Evolutionary conservation across 2,888 invertebrate genomes (phyloP).

Genomic region (Drosophila diplacantha): DNA sequence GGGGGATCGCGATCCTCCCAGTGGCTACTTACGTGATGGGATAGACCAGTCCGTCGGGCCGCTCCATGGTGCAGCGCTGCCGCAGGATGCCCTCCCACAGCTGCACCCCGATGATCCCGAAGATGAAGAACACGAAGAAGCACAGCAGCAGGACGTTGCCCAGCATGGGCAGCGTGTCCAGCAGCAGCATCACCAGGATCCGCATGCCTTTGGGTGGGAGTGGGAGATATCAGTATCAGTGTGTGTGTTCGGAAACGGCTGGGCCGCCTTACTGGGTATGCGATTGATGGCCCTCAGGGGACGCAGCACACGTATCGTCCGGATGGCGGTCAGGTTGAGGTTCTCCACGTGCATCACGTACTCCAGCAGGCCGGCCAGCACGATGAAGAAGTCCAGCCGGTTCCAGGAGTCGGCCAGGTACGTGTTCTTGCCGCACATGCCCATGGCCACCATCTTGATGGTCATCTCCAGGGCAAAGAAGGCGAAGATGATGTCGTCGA

Average conservation of each 20-base stretch:
- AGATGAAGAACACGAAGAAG: constrained; percentile 99
- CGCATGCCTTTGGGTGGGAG: constrained; percentile 88
- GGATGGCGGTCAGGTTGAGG: constrained; percentile 97
- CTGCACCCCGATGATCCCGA: constrained; percentile 99
- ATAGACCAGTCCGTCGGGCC: constrained; percentile 84
- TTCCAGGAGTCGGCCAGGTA: constrained; percentile 99
- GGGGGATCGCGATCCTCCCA: neutral
- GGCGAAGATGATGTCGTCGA: constrained; percentile 99
- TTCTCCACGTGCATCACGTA: constrained; percentile 97
- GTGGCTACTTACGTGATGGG: constrained; percentile 85
- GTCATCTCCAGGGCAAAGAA: constrained; percentile 99
- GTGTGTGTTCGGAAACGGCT: neutral
- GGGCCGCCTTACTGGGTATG: constrained; percentile 93
- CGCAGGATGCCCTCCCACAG: constrained; percentile 98
- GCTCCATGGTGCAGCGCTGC: constrained; percentile 92
- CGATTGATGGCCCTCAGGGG: constrained; percentile 99
- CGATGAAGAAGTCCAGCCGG: constrained; percentile 98
- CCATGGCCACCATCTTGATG: constrained; percentile 99
- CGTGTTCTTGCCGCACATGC: constrained; percentile 93
- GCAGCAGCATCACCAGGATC: constrained; percentile 97
- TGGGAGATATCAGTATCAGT: no score
- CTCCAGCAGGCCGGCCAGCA: constrained; percentile 93
- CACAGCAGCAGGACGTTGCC: constrained; percentile 98
- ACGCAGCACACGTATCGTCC: constrained; percentile 97
- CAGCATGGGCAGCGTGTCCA: constrained; percentile 99